Evolutionary conservation across 2,113 vertebrate genomes (phyloP).

Genomic region (Plecturocebus donacophilus): DNA sequence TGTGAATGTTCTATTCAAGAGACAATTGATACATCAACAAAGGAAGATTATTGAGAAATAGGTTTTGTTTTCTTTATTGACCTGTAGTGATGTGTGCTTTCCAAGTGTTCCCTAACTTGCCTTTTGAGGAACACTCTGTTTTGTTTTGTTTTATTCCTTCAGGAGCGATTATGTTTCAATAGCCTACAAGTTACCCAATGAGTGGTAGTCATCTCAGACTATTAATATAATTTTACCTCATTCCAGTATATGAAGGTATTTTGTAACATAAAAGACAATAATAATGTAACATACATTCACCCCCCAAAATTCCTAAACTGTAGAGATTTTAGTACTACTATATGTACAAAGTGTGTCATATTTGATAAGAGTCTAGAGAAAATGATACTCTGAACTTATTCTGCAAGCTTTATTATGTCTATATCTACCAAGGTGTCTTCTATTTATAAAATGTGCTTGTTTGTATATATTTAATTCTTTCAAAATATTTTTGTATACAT

Average conservation of each 20-base stretch:
- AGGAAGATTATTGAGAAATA: neutral
- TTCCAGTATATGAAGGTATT: neutral
- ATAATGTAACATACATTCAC: neutral
- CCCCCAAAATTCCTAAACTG: neutral
- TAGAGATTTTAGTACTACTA: neutral
- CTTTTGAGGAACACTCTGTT: neutral
- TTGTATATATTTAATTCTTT: neutral
- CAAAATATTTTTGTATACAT: slow-evolving; percentile 12
- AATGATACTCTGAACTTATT: neutral
- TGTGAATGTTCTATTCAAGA: neutral
- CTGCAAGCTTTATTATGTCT: neutral
- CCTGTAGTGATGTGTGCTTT: neutral
- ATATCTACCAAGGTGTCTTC: neutral
- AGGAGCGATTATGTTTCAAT: neutral
- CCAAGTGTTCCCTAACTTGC: neutral
- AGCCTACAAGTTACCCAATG: neutral
- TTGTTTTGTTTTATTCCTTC: neutral
- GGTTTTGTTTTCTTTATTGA: neutral
- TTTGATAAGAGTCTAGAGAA: neutral
- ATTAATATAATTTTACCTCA: neutral
- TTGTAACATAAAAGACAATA: slow-evolving; percentile 26
- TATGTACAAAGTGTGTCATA: slow-evolving; percentile 1
- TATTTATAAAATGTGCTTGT: slow-evolving; percentile 12
- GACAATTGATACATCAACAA: neutral
- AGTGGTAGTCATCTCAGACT: neutral